Percentiles rank a stretch among this genome's conserved stretches.
phyloP scores from a whole-genome alignment of 2,888 invertebrate genomes.

The Drosophila leonis region DNA sequence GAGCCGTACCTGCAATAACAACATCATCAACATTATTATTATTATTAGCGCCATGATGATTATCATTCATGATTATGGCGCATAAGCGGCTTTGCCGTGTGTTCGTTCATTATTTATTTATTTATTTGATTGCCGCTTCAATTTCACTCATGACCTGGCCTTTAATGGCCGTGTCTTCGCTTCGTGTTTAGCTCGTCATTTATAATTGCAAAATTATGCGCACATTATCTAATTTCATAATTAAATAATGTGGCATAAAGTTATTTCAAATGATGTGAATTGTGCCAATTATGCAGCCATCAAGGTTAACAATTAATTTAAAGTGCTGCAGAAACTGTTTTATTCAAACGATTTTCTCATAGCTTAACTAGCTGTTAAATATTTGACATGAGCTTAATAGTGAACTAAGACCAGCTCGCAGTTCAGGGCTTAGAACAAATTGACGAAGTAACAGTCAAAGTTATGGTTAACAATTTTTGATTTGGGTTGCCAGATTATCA shows the following conservation, averaged over 20 bases:
- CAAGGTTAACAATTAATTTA: conserved; percentile 5
- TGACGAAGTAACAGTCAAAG: neutral
- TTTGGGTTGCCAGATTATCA: neutral
- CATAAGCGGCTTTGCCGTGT: conserved; percentile 65
- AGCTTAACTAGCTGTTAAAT: neutral
- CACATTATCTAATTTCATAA: conserved; percentile 62
- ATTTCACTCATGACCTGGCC: conserved; percentile 41
- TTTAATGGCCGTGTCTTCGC: conserved; percentile 16
- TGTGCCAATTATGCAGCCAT: neutral
- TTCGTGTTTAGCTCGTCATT: conserved; percentile 16
- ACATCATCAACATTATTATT: conserved; percentile 17
- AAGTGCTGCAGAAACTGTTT: neutral
- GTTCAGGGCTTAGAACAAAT: too few species aligned
- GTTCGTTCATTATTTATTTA: conserved; percentile 70
- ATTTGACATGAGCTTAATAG: neutral
- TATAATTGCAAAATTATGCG: conserved; percentile 52
- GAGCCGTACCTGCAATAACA: neutral
- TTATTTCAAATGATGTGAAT: conserved; percentile 8
- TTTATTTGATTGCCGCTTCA: conserved; percentile 56
- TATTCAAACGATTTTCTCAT: too few species aligned
- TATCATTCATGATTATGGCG: conserved; percentile 32
- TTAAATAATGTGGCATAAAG: conserved; percentile 34
- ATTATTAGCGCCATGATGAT: conserved; percentile 25
- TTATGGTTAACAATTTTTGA: neutral
- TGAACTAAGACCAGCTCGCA: too few species aligned